Evolutionary conservation across 2,888 invertebrate species (phyloP).

Genomic region (Cheiracanthium punctorium): DNA sequence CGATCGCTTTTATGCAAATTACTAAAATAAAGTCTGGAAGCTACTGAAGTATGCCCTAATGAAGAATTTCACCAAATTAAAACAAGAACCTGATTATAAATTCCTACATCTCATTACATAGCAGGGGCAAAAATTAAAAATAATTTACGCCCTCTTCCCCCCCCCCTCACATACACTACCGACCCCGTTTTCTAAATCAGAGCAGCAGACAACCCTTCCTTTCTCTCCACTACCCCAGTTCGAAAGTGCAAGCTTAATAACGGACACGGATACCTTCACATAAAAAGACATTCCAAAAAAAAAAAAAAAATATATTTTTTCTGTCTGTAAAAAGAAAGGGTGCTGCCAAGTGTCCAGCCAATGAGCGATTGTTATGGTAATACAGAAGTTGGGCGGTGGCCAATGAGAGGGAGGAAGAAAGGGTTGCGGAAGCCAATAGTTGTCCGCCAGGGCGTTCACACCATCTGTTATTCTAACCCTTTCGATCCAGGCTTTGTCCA

Average conservation of each 20-base stretch:
- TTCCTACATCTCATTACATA: neutral
- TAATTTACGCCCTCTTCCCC: neutral
- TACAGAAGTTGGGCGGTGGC: constrained; percentile 23
- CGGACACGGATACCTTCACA: neutral
- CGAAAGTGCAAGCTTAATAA: neutral
- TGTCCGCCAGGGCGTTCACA: constrained; percentile 54
- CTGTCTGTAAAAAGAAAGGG: neutral
- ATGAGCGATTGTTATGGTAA: constrained; percentile 47
- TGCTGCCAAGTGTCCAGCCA: constrained; percentile 30
- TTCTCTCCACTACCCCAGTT: neutral
- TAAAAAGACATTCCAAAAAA: too few relatives aligned
- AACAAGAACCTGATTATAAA: neutral
- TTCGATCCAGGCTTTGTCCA: constrained; percentile 28
- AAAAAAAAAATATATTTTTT: too few relatives aligned
- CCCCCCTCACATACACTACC: neutral
- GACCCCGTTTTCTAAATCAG: neutral
- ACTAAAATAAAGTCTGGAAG: too few relatives aligned
- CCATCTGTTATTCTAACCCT: constrained; percentile 47
- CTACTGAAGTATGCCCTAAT: too few relatives aligned
- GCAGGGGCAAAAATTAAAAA: neutral
- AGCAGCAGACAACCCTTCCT: neutral
- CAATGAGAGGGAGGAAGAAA: constrained; percentile 58
- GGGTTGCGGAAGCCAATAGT: constrained; percentile 62
- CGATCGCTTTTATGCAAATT: too few relatives aligned
- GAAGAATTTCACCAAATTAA: too few relatives aligned